phyloP scores from a whole-genome alignment of 2,888 invertebrate genomes.

The Melanotus villosus region DNA sequence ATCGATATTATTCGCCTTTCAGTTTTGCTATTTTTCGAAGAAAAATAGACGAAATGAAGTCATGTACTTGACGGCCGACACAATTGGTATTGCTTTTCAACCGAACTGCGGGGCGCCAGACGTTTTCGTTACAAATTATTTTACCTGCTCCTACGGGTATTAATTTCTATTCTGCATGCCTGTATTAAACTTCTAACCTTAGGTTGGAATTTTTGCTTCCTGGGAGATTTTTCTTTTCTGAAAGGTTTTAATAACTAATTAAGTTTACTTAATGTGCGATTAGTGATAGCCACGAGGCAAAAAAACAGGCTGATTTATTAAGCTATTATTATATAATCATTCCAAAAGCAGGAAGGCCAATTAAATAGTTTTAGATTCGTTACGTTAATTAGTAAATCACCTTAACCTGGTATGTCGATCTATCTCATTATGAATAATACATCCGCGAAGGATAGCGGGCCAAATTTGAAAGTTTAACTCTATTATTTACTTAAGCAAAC shows the following conservation, averaged over 20 bases:
- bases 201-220: background rate
- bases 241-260: background rate
- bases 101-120: conserved; percentile 50
- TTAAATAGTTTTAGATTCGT: background rate
- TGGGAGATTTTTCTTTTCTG: background rate
- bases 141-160: conserved; percentile 59
- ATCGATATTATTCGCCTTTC: conserved; percentile 41
- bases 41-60: conserved; percentile 59
- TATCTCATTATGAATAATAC: no score
- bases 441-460: no score
- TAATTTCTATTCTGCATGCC: conserved; percentile 47
- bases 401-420: background rate
- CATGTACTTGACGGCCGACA: conserved; percentile 58
- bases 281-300: background rate
- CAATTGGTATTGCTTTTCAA: conserved; percentile 58
- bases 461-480: no score
- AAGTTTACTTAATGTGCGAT: background rate
- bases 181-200: conserved; percentile 25
- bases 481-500: no score
- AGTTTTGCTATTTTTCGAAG: conserved; percentile 54
- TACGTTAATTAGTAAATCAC: background rate
- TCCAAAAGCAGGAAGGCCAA: background rate
- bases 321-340: background rate
- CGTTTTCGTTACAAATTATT: conserved; percentile 64
- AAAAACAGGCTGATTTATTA: background rate